Base-by-base conservation (phyloP, 2,888 invertebrate genomes). In the Cantharis lateralis region DNA sequence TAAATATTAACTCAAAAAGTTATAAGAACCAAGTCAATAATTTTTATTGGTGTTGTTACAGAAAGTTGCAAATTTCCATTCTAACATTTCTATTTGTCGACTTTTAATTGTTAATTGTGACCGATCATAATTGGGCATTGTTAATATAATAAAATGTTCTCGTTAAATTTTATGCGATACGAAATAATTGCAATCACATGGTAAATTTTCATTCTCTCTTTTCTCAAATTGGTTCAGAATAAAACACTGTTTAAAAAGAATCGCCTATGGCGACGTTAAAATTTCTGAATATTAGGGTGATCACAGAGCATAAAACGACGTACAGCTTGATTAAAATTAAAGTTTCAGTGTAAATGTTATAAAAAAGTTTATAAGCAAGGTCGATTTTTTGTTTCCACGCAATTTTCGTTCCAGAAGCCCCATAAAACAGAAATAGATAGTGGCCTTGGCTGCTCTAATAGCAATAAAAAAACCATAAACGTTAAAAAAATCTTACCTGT, bases 401-500 rank as follows among this genome's bases (percentile, higher is more conserved):
- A 48, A 48, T 48, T 48, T 48, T 48, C 48, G 48, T 48, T 48
- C 48, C 48, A 48, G 48, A 48, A 48, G 48, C 48, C 48, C 48
- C n/a, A n/a, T 48, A 48, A 48, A 48, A 48, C 48, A 48, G 48
- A 48, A 48, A 48, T 48, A 48, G 48, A 48, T 9, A 48, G n/a
- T 48, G n/a, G 48, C 48, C 48, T 48, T 48, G n/a, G 48, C 48
- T 48, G 9, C 48, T 48, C n/a, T 2, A 7, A 48, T 48, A 5
- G 48, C 48, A 70, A 68, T 18, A 63, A 24, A 10, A 68, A 18
- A 48, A 7, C n/a, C 48, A 48, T 48, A 48, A 48, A 48, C 48
- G 48, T 48, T 48, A 48, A 48, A 62, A 66, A 63, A 68, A 78
- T 28, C 77, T 83, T 84, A 93, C 93, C 91, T 94, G 93, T 84